Evolutionary conservation across 2,797 vertebrate genomes (phyloP).

Genomic region (Pogoniulus pusillus): DNA sequence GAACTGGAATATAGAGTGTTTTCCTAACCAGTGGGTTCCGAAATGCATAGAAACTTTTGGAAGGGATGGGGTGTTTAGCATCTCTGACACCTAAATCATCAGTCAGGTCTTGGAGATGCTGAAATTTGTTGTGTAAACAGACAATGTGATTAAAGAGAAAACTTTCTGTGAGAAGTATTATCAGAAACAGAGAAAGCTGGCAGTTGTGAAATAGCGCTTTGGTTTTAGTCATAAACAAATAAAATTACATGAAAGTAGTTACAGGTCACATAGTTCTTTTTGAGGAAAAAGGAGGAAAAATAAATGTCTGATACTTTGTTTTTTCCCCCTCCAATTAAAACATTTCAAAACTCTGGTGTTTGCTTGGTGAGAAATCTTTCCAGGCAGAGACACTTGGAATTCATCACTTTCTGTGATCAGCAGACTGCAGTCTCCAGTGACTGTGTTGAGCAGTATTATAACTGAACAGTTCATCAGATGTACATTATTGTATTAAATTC

Average conservation of each 20-base stretch:
- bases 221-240: background rate
- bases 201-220: background rate
- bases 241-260: background rate
- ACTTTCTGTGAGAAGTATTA: background rate
- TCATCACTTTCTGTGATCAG: background rate
- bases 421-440: accelerated
- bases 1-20: background rate
- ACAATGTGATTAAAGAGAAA: background rate
- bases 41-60: background rate
- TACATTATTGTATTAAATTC: background rate
- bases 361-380: background rate
- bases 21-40: background rate
- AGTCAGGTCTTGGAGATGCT: background rate
- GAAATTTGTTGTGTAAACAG: background rate
- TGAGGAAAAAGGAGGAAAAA: background rate
- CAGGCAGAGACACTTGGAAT: background rate
- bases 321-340: background rate
- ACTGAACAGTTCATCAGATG: background rate
- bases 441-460: background rate
- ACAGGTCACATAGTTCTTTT: background rate
- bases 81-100: background rate
- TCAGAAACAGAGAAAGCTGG: background rate
- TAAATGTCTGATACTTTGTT: too few relatives aligned
- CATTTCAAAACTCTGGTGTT: background rate
- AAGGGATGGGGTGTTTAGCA: background rate